Evolutionary conservation across 2,888 invertebrate species (phyloP), one percentile per base, ranked within the genome.

Genomic region (Abrostola triplasia): DNA sequence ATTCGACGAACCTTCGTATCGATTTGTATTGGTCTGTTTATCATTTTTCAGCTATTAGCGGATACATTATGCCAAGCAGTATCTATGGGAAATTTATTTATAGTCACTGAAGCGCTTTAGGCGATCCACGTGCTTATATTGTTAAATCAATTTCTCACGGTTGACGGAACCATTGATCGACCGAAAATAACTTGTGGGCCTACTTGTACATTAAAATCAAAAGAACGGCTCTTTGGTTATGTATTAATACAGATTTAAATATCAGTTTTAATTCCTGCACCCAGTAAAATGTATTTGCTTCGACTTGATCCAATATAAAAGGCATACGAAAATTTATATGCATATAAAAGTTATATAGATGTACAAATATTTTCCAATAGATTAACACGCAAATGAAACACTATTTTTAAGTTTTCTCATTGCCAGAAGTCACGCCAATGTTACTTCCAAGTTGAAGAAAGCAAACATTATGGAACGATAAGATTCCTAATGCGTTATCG

Each of bases 291-390:
- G 42, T 50, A 57, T 55, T 63, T 64, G 55, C 64, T 71, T 56
- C 40, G 49, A 52, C 47, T 52, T 52, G 41, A 59, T 60, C 50
- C 55, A 50, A 65, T 72, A 61, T 59, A 59, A 71, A 65, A 66
- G 47, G 6, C 38, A 55, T 70, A 70, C 37, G 57, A 57, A 64
- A 58, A 53, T 42, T 50, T 63, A 69, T 58, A 63, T 24, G 49
- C 55, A 9, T 70, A 61, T 59, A 76, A 73, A 71, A 51, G 44
- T 66, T 53, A 40, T 37, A 66, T 41, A 65, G 24, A 42, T 48
- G 35, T 60, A 58, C 36, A 59, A 64, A 74, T 64, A 48, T 62
- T 51, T 12, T 36, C 6, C n/a, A 54, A 51, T 53, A 59, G 35
- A 35, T 42, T 64, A 64, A 37, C 49, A 64, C 47, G 52, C 38